A percentile compares a stretch with the other conserved stretches of the same genome.
These are phyloP conservation scores for Lepisosteus osseus DNA, from an alignment of 2,113 vertebrate species.

Conservation along the genomic window DNA sequence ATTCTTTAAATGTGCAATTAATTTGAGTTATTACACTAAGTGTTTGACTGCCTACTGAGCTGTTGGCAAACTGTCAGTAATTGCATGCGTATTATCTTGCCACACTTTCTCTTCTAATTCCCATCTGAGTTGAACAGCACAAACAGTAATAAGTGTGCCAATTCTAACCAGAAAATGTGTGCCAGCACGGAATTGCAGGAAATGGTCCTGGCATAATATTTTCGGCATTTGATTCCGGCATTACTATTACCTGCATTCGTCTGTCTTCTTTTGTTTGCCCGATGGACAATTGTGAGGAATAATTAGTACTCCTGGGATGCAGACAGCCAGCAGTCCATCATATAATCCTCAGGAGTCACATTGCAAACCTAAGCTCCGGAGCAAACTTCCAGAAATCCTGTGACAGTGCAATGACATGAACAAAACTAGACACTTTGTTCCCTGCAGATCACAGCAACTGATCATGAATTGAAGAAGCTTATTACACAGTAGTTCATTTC, in stretches of 20 bases:
- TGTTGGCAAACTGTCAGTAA: too few species aligned
- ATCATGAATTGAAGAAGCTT: too few species aligned
- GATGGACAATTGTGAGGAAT: conserved; percentile 50
- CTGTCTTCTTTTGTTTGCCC: conserved; percentile 41
- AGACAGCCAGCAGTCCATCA: conserved; percentile 17
- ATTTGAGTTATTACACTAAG: too few species aligned
- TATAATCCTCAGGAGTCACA: not conserved
- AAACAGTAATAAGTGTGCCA: not conserved
- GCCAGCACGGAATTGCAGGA: not conserved
- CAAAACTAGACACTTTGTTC: too few species aligned
- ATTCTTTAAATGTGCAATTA: too few species aligned
- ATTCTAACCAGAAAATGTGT: not conserved
- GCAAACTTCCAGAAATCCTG: not conserved
- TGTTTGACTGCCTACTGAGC: too few species aligned
- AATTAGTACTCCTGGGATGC: conserved; percentile 55
- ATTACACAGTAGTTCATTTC: too few species aligned
- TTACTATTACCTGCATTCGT: not conserved
- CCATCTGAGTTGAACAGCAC: not conserved
- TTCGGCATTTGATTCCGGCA: not conserved
- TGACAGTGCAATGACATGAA: not conserved
- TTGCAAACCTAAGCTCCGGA: too few species aligned
- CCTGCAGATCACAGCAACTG: too few species aligned
- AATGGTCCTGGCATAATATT: not conserved
- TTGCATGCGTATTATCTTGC: too few species aligned
- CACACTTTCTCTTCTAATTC: too few species aligned